A percentile compares a stretch with the other conserved stretches of the same genome.
Conservation (phyloP, 37 sponge, comb jelly and placozoan species). For the Hexactinellida sp. region DNA sequence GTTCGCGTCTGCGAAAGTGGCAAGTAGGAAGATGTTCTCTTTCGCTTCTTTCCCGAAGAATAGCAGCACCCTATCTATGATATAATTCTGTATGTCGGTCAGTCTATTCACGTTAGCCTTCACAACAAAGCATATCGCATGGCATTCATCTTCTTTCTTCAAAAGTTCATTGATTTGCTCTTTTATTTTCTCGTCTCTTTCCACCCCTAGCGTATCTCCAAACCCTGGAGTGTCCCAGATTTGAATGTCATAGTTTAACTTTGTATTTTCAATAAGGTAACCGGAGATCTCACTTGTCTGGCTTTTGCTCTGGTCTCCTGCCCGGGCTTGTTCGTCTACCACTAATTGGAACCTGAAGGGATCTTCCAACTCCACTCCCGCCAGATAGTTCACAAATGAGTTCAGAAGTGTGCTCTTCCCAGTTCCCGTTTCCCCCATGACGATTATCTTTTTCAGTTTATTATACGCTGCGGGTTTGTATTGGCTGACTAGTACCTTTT, state of each 20-base stretch:
- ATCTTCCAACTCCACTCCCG: constrained; percentile 1
- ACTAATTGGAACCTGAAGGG: not conserved
- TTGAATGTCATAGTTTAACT: not conserved
- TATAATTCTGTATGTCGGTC: not conserved
- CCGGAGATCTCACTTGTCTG: not conserved
- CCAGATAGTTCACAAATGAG: not conserved
- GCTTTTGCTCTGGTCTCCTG: not conserved
- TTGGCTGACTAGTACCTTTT: not conserved
- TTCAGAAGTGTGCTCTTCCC: constrained; percentile 16
- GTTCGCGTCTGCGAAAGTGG: not conserved
- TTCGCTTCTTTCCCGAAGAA: constrained; percentile 11
- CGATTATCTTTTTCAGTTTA: not conserved
- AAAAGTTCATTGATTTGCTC: not conserved
- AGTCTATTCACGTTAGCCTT: constrained; percentile 2
- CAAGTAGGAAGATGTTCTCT: not conserved
- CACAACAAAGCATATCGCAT: not conserved
- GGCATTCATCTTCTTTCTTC: not conserved
- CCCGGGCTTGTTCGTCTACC: not conserved
- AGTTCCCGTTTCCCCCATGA: constrained; percentile 1
- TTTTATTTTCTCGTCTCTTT: not conserved
- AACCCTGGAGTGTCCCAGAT: constrained; percentile 7
- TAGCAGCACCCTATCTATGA: not conserved
- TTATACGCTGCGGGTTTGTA: not conserved
- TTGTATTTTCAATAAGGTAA: not conserved
- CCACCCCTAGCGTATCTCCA: not conserved